phyloP scores from a whole-genome alignment of 2,797 vertebrate genomes.

The Prionace glauca region DNA sequence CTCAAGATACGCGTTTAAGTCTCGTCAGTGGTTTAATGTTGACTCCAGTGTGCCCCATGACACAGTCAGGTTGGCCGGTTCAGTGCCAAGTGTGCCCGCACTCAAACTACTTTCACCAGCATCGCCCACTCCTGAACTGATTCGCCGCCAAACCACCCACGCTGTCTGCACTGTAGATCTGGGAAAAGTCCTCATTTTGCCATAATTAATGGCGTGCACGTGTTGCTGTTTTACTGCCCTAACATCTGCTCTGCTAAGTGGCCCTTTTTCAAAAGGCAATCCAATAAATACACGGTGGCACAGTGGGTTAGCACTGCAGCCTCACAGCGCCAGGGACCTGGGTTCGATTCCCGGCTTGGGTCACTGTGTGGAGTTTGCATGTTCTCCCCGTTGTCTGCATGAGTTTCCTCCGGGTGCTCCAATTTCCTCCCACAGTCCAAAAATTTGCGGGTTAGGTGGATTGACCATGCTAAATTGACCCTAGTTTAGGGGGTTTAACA shows the following conservation, averaged over 20 bases:
- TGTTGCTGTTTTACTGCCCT: background rate
- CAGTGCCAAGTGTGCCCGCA: background rate
- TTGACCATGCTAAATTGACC: too few species aligned
- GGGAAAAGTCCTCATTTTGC: too few species aligned
- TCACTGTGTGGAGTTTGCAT: too few species aligned
- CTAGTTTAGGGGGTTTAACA: too few species aligned
- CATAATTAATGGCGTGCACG: background rate
- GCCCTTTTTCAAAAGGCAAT: background rate
- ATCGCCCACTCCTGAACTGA: background rate
- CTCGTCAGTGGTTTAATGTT: background rate
- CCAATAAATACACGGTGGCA: too few species aligned
- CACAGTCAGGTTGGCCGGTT: background rate
- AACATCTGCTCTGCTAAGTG: background rate
- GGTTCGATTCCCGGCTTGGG: too few species aligned
- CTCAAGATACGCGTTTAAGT: background rate
- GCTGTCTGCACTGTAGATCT: background rate
- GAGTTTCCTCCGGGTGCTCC: too few species aligned
- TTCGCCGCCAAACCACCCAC: background rate
- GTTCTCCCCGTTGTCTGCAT: too few species aligned
- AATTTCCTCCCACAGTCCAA: too few species aligned
- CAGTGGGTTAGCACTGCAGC: too few species aligned
- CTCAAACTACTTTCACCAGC: background rate
- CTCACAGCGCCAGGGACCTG: too few species aligned
- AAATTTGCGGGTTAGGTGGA: too few species aligned
- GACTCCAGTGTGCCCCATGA: background rate